A percentile compares a stretch with the other conserved stretches of the same genome.
Conservation (phyloP, 2,113 vertebrate genomes). For the Pardalotus punctatus region DNA sequence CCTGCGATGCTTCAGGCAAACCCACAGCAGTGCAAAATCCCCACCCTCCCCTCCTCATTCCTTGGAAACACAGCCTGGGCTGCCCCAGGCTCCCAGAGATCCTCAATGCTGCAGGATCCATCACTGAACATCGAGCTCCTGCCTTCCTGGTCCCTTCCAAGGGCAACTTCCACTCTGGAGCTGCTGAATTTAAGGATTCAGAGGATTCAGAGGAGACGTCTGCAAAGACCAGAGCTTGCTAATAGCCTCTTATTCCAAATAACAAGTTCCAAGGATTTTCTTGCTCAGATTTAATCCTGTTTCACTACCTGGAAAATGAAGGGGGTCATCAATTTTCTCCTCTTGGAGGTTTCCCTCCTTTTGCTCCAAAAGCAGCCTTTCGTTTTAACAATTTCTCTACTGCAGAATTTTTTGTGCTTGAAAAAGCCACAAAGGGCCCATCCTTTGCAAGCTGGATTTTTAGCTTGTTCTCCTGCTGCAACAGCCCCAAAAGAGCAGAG, state of each 20-base stretch:
- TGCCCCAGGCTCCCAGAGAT: background rate
- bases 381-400: background rate
- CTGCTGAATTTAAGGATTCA: background rate
- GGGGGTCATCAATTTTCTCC: background rate
- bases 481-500: background rate
- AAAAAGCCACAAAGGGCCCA: background rate
- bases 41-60: background rate
- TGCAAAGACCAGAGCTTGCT: background rate
- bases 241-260: background rate
- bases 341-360: background rate
- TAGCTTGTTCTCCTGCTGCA: background rate
- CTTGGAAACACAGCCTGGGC: background rate
- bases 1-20: background rate
- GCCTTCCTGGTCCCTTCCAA: background rate
- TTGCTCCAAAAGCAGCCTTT: background rate
- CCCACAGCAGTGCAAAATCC: background rate
- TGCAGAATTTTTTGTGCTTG: background rate
- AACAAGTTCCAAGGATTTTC: background rate
- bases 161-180: background rate
- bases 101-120: rapidly evolving
- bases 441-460: background rate
- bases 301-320: background rate
- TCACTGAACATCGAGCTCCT: background rate
- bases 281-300: background rate
- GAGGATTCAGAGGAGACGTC: background rate